A percentile compares a stretch with the other conserved stretches of the same genome.
phyloP scores from a whole-genome alignment of 2,888 invertebrate species.

The Notodonta dromedarius region DNA sequence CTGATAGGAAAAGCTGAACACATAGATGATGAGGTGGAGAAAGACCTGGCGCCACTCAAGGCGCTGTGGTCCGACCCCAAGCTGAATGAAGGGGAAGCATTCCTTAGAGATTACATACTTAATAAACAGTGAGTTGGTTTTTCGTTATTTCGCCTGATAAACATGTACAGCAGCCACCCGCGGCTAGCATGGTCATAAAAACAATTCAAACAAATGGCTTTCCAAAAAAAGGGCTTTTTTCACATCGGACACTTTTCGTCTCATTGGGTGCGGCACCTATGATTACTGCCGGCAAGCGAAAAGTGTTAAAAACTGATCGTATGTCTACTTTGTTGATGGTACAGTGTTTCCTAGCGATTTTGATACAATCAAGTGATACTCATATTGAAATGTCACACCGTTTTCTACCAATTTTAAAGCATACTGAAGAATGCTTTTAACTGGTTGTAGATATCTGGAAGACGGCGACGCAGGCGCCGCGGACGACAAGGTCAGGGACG shows the following conservation, averaged over 20 bases:
- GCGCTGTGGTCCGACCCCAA: conserved; percentile 94
- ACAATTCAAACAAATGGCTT: too few species aligned
- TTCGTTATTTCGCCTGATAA: too few species aligned
- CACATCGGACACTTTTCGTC: too few species aligned
- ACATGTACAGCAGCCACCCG: too few species aligned
- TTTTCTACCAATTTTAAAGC: too few species aligned
- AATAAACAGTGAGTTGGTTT: conserved; percentile 86
- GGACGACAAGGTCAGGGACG: conserved; percentile 62
- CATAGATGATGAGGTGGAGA: conserved; percentile 83
- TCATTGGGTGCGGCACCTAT: too few species aligned
- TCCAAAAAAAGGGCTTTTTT: too few species aligned
- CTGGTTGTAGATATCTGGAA: conserved; percentile 62
- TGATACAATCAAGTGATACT: not conserved
- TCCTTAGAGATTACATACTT: conserved; percentile 95
- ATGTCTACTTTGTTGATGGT: too few species aligned
- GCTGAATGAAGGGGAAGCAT: conserved; percentile 93
- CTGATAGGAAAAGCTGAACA: conserved; percentile 89
- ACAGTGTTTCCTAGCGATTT: too few species aligned
- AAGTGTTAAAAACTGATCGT: too few species aligned
- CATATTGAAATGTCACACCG: not conserved
- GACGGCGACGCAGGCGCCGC: conserved; percentile 83
- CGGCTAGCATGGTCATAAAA: too few species aligned
- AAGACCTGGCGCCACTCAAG: conserved; percentile 89
- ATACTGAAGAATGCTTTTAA: not conserved
- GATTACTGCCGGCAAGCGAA: too few species aligned